A percentile compares a stretch with the other conserved stretches of the same genome.
These are phyloP conservation scores for Ornithoptera alexandrae DNA, from an alignment of 2,888 invertebrate genomes.

Conservation along the genomic window DNA sequence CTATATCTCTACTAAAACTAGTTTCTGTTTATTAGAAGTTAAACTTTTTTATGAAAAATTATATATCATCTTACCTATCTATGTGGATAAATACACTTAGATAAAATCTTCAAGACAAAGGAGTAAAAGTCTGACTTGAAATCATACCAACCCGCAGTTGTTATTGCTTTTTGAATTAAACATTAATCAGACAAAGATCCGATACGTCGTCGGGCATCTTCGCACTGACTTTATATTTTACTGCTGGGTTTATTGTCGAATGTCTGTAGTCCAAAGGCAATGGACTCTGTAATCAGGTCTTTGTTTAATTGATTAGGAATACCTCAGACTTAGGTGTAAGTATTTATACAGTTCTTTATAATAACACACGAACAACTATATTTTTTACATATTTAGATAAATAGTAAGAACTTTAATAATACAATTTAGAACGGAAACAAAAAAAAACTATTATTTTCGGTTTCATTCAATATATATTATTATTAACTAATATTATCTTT, in stretches of 20 bases:
- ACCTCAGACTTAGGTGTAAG: too few species aligned
- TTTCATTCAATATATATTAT: too few species aligned
- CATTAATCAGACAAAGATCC: conserved; percentile 14
- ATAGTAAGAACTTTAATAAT: too few species aligned
- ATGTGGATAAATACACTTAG: too few species aligned
- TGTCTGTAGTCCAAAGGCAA: conserved; percentile 13
- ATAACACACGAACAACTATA: too few species aligned
- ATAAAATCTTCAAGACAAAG: neutral
- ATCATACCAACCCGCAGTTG: neutral
- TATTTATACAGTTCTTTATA: too few species aligned
- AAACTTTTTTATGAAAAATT: too few species aligned
- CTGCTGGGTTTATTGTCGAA: conserved; percentile 22
- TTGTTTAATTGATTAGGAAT: conserved; percentile 1
- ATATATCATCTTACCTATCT: too few species aligned
- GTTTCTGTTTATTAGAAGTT: too few species aligned
- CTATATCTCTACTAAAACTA: too few species aligned
- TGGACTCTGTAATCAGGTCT: conserved; percentile 11
- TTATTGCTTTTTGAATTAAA: conserved; percentile 17
- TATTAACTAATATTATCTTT: neutral
- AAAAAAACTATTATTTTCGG: neutral
- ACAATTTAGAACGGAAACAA: neutral
- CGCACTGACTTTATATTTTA: conserved; percentile 16
- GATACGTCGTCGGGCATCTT: conserved; percentile 7
- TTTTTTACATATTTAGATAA: too few species aligned
- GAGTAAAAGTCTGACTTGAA: neutral